Base-by-base conservation (phyloP, 2,888 invertebrate genomes). In the Laspeyria flexula region DNA sequence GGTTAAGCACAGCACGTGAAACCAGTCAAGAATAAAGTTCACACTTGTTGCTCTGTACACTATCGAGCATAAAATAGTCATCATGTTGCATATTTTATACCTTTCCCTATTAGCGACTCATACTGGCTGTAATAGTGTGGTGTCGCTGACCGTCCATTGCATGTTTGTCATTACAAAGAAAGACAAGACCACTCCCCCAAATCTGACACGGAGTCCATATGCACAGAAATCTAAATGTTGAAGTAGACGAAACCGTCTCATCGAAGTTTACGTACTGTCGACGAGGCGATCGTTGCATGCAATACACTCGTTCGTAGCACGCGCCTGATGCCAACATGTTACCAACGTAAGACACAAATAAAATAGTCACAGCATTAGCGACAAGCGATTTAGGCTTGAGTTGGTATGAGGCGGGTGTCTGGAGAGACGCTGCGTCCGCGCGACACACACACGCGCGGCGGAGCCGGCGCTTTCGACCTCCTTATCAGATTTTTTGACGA, bases 31-130 rank as follows among this genome's bases (percentile, higher is more conserved):
- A 61, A 68, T 73, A 69, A 75, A 71, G 55, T 75, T 83, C 80
- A 87, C 84, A 85, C 82, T 79, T 79, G 67, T 79, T 76, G 83
- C 84, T 86, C 86, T 75, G 65, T 79, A 86, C 88, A 86, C 85
- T 77, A 75, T 83, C 80, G 88, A 88, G 85, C 86, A 85, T 85
- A 78, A 73, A 59, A 85, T 81, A 83, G 79, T 81, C 86, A 88
- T 89, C 87, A 88, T 85, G 81, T 81, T 86, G 86, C 90, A 90
- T 92, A 91, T 91, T 92, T 91, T 91, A 92, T 92, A 92, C 92
- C 92, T 92, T 92, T 92, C 92, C 92, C 91, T 88, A 80, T 86
- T 88, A 86, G 88, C 86, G 88, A 88, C 84, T 85, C 78, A 81
- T 83, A 81, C 80, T 84, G 83, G 81, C 85, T 85, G 80, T 81